phyloP scores from a whole-genome alignment of 2,113 vertebrate species.

The Platichthys stellatus region DNA sequence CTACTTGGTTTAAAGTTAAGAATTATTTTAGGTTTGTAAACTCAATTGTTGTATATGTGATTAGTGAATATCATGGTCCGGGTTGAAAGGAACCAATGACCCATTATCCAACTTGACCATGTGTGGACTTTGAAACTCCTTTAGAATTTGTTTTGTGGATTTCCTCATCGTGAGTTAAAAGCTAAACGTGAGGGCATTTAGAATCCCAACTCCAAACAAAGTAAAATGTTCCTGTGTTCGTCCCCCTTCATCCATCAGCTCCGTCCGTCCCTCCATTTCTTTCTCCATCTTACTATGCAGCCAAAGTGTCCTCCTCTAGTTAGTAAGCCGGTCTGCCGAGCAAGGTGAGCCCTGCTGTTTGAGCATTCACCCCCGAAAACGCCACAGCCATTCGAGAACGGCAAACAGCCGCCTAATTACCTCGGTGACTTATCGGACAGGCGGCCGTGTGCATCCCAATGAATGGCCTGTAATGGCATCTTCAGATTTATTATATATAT shows the following conservation, averaged over 20 bases:
- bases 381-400: conserved; percentile 50
- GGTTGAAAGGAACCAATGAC: no score
- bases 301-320: conserved; percentile 31
- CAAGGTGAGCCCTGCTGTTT: conserved; percentile 54
- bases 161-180: no score
- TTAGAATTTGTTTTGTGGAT: no score
- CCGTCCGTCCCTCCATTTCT: not conserved
- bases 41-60: no score
- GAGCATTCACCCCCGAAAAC: conserved; percentile 48
- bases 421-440: conserved; percentile 61
- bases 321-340: conserved; percentile 21
- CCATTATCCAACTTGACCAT: no score
- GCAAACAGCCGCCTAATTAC: conserved; percentile 61
- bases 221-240: not conserved
- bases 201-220: not conserved
- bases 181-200: no score
- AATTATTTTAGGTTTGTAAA: no score
- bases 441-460: conserved; percentile 70
- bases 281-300: conserved; percentile 25
- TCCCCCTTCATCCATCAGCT: not conserved
- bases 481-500: conserved; percentile 79
- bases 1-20: no score
- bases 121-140: no score
- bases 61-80: no score
- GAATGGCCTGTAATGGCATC: conserved; percentile 70